Evolutionary conservation across 2,888 invertebrate genomes (phyloP), one percentile per base, ranked within the genome.

Genomic region (Argyra leucocephala): DNA sequence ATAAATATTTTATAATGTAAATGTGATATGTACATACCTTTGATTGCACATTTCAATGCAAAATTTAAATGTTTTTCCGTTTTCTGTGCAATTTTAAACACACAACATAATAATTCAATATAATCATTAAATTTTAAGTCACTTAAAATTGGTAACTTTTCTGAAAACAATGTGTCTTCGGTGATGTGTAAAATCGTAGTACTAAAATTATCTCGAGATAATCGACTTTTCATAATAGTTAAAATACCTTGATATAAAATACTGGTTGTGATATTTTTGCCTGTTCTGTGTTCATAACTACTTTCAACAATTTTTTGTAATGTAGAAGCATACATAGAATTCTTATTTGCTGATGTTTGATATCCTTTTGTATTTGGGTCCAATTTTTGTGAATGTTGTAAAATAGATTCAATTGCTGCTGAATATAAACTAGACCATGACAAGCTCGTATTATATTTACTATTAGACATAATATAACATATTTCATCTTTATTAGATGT

Each of bases 181-280:
- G 31, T 31, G 7, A 61, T 61, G 7, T 61, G 26, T 31, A 61
- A 24, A 26, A 61, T 10, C 10, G 10, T 18, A 10, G 10, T 24
- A 6, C 61, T 31, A 61, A 61, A 61, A 31, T 26, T 18, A 2
- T 61, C 31, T 2, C 21, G 18, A 24, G 21, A 18, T 9, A n/a
- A 3, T 61, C 24, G 5, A 10, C 31, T 24, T 18, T 31, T n/a
- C n/a, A 24, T 26, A 7, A 61, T 21, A 9, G 21, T 26, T n/a
- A 24, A 26, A 21, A 61, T 61, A n/a, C 61, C 31, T 61, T 61
- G 61, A 21, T 61, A 61, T 31, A 61, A 26, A 4, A 21, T 23
- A 18, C 23, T 59, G 3, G 59, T 10, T 31, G 31, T n/a, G n/a
- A 31, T 61, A 15, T 21, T 61, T 7, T 26, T 26, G 7, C n/a